Evolutionary conservation across 1,140 invertebrate species (phyloP).

Genomic region (Hormaphis cornu): DNA sequence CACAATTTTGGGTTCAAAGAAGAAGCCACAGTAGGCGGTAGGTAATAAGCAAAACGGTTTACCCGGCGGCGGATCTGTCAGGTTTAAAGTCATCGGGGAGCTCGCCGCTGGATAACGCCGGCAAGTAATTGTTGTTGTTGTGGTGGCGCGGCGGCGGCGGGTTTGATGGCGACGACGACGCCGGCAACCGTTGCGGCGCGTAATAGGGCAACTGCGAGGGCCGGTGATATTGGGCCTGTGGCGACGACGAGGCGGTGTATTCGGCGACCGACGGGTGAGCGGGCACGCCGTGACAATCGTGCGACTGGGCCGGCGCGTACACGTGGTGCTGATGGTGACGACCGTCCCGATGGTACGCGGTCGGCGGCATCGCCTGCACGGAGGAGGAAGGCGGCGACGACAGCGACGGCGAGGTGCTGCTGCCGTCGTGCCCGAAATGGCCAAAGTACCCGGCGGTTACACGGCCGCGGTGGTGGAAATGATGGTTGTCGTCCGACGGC

Average conservation of each 20-base stretch:
- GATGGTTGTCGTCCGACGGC: background rate
- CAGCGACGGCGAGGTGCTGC: background rate
- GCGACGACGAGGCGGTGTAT: background rate
- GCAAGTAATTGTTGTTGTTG: too few species aligned
- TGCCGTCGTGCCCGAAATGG: background rate
- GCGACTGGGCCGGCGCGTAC: background rate
- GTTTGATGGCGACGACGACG: background rate
- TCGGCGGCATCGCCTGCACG: background rate
- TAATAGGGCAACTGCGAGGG: background rate
- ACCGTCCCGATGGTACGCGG: background rate
- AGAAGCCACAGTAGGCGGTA: too few species aligned
- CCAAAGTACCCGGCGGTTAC: too few species aligned
- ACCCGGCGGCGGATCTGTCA: too few species aligned
- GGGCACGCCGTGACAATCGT: slow-evolving; percentile 12
- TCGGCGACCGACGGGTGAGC: slow-evolving; percentile 5
- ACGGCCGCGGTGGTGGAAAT: background rate
- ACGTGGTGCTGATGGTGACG: background rate
- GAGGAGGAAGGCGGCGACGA: background rate
- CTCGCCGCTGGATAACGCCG: too few species aligned
- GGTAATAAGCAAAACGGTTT: too few species aligned
- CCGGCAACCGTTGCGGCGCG: background rate
- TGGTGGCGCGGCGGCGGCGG: background rate
- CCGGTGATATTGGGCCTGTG: background rate
- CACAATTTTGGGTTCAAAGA: too few species aligned
- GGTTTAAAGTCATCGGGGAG: too few species aligned